Evolutionary conservation across 2,113 vertebrate genomes (phyloP).

Genomic region (Antidorcas marsupialis): DNA sequence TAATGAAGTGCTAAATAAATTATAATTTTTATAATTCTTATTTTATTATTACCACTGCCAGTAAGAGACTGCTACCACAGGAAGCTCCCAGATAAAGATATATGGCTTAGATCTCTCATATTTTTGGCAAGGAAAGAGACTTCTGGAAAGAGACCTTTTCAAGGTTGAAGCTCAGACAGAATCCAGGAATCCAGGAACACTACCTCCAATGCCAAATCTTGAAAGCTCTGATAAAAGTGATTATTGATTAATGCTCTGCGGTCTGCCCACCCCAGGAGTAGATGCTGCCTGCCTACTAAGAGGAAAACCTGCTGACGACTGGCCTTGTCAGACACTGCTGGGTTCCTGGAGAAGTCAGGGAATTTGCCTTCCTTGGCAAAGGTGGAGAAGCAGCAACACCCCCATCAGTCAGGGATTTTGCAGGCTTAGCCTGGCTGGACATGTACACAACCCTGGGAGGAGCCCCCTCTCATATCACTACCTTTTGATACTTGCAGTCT

Average conservation of each 20-base stretch:
- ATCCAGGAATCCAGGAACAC: neutral
- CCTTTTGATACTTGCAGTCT: neutral
- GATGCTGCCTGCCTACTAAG: neutral
- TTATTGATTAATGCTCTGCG: slow-evolving; percentile 20
- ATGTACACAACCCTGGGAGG: neutral
- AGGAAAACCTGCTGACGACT: neutral
- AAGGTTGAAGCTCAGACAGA: neutral
- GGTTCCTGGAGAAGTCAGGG: neutral
- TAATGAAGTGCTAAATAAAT: neutral
- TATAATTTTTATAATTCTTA: neutral
- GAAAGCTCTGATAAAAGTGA: neutral
- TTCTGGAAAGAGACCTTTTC: neutral
- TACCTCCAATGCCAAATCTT: neutral
- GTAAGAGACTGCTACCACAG: neutral
- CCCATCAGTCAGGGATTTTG: neutral
- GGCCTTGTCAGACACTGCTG: neutral
- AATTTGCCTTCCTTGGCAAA: neutral
- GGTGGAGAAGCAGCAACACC: neutral
- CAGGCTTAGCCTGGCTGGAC: neutral
- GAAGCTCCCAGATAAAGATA: neutral
- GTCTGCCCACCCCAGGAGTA: neutral
- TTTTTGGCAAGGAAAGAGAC: neutral
- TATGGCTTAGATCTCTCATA: neutral
- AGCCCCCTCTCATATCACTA: neutral
- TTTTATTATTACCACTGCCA: neutral